phyloP scores from a whole-genome alignment of 2,888 invertebrate species.

The Meliscaeva auricollis region DNA sequence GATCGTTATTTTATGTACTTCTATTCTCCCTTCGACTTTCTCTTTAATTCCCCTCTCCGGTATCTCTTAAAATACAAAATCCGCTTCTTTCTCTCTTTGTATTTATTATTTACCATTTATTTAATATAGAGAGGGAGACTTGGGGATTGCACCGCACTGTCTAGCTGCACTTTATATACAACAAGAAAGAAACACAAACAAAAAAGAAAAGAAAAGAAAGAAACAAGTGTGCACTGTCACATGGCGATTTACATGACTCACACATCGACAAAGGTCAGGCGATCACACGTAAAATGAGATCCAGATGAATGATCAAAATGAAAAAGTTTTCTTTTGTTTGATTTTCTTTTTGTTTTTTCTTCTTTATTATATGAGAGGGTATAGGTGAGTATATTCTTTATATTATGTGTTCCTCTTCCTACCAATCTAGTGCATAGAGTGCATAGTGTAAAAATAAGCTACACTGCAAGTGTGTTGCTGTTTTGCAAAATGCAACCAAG shows the following conservation, averaged over 20 bases:
- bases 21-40: slow-evolving; percentile 7
- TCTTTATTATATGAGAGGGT: slow-evolving; percentile 2
- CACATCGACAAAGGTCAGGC: slow-evolving; percentile 73
- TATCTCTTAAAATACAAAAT: slow-evolving; percentile 26
- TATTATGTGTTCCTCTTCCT: background rate
- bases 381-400: too few species aligned
- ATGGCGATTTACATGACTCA: slow-evolving; percentile 55
- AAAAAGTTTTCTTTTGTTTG: slow-evolving; percentile 6
- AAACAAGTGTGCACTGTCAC: slow-evolving; percentile 49
- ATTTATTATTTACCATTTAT: slow-evolving; percentile 2
- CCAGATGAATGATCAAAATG: slow-evolving; percentile 25
- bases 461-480: background rate
- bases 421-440: too few species aligned
- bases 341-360: background rate
- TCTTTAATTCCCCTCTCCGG: slow-evolving; percentile 22
- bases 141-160: slow-evolving; percentile 59
- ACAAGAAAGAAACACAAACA: too few species aligned
- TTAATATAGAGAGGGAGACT: background rate
- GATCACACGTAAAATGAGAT: slow-evolving; percentile 53
- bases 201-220: slow-evolving; percentile 31
- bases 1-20: slow-evolving; percentile 21
- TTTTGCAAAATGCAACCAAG: background rate
- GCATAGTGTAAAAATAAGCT: too few species aligned
- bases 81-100: slow-evolving; percentile 24
- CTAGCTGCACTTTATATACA: slow-evolving; percentile 55